Evolutionary conservation across 2,888 invertebrate species (phyloP).

Genomic region (Drosophila rubida): DNA sequence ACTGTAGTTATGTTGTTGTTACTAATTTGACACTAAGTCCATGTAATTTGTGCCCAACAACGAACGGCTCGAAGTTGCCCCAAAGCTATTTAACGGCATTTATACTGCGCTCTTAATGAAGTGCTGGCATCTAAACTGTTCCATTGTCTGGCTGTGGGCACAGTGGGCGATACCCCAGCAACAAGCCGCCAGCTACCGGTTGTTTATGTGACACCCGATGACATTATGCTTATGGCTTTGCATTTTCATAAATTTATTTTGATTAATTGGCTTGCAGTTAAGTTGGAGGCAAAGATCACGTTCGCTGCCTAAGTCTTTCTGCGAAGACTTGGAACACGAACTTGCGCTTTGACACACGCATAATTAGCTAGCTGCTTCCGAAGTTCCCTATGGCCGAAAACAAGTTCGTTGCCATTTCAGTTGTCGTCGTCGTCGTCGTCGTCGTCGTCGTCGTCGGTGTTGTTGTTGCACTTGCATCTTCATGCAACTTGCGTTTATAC

Average conservation of each 20-base stretch:
- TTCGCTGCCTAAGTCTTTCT: neutral
- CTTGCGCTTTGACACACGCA: conserved; percentile 6
- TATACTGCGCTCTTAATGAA: conserved; percentile 27
- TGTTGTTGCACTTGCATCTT: conserved; percentile 29
- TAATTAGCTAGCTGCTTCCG: conserved; percentile 7
- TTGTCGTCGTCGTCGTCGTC: conserved; percentile 5
- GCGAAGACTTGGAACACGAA: conserved; percentile 1
- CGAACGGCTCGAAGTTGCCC: conserved; percentile 18
- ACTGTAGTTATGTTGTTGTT: conserved; percentile 26
- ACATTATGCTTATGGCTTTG: conserved; percentile 10
- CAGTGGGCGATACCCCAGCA: conserved; percentile 13
- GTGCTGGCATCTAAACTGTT: conserved; percentile 21
- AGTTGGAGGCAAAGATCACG: neutral
- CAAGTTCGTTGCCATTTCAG: conserved; percentile 49
- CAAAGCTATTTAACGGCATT: conserved; percentile 51
- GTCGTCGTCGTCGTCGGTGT: conserved; percentile 4
- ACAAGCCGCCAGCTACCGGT: neutral
- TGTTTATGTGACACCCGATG: conserved; percentile 8
- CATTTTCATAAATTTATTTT: conserved; percentile 8
- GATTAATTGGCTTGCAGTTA: conserved; percentile 7
- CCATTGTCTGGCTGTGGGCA: conserved; percentile 14
- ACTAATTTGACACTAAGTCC: conserved; percentile 48
- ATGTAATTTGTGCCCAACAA: conserved; percentile 32
- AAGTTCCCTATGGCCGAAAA: conserved; percentile 11
- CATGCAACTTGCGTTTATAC: conserved; percentile 29